These are phyloP conservation scores for Thamnophis elegans DNA, from an alignment of 2,797 vertebrate genomes.

Conservation along the genomic window DNA sequence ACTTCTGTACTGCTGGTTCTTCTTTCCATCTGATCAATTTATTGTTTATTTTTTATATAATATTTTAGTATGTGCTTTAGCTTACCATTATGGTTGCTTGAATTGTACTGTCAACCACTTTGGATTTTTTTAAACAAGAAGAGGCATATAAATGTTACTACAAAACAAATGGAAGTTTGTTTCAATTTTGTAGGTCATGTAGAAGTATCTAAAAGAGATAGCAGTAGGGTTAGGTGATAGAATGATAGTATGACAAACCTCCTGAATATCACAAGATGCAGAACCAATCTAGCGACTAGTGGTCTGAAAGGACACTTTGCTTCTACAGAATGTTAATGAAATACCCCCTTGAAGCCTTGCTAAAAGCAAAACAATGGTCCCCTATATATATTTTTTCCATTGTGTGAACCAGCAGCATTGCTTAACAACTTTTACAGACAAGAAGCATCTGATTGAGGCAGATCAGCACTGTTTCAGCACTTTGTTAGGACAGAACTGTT, in stretches of 20 bases:
- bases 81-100: neutral
- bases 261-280: neutral
- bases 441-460: neutral
- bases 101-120: neutral
- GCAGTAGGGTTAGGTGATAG: neutral
- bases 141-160: neutral
- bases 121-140: neutral
- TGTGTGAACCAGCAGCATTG: neutral
- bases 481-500: neutral
- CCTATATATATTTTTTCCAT: neutral
- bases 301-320: neutral
- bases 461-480: neutral
- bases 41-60: neutral
- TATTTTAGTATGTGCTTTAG: neutral
- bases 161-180: neutral
- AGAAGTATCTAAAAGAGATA: neutral
- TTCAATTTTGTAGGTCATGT: neutral
- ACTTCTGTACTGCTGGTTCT: neutral
- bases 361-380: neutral
- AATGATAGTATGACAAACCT: neutral
- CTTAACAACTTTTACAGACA: neutral
- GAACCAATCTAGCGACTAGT: neutral
- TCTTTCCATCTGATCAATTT: neutral
- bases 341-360: neutral
- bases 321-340: neutral